Percentiles rank a stretch among this genome's conserved stretches.
Conservation (phyloP, 1,140 invertebrate species). For the Drosophila bocki region DNA sequence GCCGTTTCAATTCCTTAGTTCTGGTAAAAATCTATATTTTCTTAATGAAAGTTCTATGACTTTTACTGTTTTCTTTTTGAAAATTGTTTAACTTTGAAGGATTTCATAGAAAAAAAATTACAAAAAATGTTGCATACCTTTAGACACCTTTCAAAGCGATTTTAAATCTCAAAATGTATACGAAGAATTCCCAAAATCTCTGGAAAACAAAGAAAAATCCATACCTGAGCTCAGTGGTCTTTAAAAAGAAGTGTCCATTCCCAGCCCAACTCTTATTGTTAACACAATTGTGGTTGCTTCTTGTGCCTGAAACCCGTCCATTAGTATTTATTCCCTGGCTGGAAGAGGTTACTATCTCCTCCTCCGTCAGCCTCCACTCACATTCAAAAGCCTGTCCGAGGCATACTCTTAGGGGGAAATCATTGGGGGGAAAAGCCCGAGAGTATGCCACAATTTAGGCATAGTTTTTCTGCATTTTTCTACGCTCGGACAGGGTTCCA, state of each 20-base stretch:
- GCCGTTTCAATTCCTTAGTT: background rate
- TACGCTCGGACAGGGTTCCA: constrained; percentile 5
- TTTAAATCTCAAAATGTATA: too few relatives aligned
- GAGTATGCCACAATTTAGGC: constrained; percentile 19
- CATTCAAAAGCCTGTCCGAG: constrained; percentile 7
- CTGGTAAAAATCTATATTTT: background rate
- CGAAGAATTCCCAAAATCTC: background rate
- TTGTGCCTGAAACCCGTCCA: constrained; percentile 43
- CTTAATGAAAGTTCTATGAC: background rate
- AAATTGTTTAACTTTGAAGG: too few relatives aligned
- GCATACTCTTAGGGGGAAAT: constrained; percentile 18
- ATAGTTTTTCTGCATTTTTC: background rate
- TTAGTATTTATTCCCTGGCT: constrained; percentile 49
- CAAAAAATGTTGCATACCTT: too few relatives aligned
- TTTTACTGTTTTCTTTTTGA: background rate
- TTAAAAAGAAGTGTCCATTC: background rate
- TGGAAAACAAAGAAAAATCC: background rate
- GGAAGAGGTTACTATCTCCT: background rate
- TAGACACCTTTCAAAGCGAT: background rate
- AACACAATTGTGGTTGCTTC: constrained; percentile 42
- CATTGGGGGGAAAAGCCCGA: background rate
- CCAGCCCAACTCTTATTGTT: constrained; percentile 11
- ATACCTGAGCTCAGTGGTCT: background rate
- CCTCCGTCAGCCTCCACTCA: constrained; percentile 2
- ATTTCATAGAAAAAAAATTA: too few relatives aligned